Base-by-base conservation (phyloP, 2,797 vertebrate species). In the Acanthornis magna region DNA sequence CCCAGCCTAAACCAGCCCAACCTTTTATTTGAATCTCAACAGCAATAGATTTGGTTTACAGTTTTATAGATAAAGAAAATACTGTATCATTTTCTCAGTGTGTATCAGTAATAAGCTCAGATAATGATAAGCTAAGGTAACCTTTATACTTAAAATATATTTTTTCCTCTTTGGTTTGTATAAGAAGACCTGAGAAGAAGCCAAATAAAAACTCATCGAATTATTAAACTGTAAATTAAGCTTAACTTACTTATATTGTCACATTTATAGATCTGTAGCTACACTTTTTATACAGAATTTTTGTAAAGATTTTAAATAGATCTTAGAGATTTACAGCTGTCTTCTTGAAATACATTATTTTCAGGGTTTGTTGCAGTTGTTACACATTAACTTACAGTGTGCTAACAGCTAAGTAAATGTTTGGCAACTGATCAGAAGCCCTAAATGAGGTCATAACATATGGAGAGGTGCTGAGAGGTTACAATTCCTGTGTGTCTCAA, bases 351-450 rank as follows among this genome's bases (percentile, higher is more conserved):
- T 61, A 65, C 14, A 7, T 79, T 81, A 55, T 96, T 91, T 88
- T 83, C 34, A 45, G 58, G 9, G 54, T 68, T 89, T 72, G 42
- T 68, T 94, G 60, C 26, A 76, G 60, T 75, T 77, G 88, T 95
- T 95, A 94, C 66, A 84, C 36, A 82, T 97, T 97, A 97, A 95
- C 93, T 74, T 88, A 50, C 18, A 42, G 68, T 61, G 58, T 80
- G 29, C 72, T 91, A 92, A 61, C 82, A 88, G 83, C 85, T 95
- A 91, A 91, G 93, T 92, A 96, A 95, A 95, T 95, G 78, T 96
- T 93, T 93, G 95, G 67, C 89, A 92, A 38, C 36, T 60, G 86
- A 88, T 88, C 85, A 89, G 77, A 80, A 88, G 63, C 82, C 76
- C 45, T 61, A 91, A 72, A 78, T 82, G 89, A 91, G 85, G 80